Evolutionary conservation across 2,797 vertebrate genomes (phyloP).

Genomic region (Macroramphosus scolopax): DNA sequence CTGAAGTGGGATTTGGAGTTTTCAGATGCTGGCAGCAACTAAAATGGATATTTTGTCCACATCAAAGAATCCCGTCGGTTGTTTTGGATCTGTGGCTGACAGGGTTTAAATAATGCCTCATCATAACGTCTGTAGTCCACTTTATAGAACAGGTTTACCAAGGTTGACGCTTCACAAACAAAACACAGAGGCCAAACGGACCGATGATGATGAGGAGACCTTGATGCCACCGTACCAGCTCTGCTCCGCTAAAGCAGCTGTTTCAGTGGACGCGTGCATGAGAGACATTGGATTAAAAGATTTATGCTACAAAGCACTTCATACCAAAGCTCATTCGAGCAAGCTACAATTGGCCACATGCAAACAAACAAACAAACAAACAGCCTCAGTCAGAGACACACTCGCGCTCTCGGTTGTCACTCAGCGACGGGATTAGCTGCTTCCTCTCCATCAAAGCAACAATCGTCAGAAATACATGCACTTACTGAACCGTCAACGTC

Average conservation of each 20-base stretch:
- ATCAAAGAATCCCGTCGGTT: constrained; percentile 42
- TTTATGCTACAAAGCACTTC: constrained; percentile 69
- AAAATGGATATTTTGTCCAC: constrained; percentile 39
- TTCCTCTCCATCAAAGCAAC: constrained; percentile 21
- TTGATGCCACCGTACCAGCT: constrained; percentile 24
- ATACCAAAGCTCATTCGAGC: constrained; percentile 56
- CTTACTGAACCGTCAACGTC: no score
- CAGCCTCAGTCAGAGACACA: constrained; percentile 32
- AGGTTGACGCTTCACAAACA: constrained; percentile 48
- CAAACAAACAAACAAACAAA: constrained; percentile 60
- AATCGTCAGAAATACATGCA: no score
- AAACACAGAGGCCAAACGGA: constrained; percentile 22
- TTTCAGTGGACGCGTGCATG: constrained; percentile 48
- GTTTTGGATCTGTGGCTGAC: constrained; percentile 34
- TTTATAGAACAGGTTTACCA: constrained; percentile 40
- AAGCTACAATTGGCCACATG: constrained; percentile 53
- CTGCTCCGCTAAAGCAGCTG: constrained; percentile 30
- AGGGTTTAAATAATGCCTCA: constrained; percentile 32
- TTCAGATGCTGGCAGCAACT: constrained; percentile 44
- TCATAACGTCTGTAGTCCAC: constrained; percentile 34
- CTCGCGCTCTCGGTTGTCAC: constrained; percentile 7
- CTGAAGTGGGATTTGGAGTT: constrained; percentile 63
- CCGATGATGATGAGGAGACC: constrained; percentile 27
- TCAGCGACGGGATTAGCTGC: constrained; percentile 27
- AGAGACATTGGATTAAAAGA: constrained; percentile 69